Conservation (phyloP, 2,113 vertebrate genomes). For the Verasper variegatus region DNA sequence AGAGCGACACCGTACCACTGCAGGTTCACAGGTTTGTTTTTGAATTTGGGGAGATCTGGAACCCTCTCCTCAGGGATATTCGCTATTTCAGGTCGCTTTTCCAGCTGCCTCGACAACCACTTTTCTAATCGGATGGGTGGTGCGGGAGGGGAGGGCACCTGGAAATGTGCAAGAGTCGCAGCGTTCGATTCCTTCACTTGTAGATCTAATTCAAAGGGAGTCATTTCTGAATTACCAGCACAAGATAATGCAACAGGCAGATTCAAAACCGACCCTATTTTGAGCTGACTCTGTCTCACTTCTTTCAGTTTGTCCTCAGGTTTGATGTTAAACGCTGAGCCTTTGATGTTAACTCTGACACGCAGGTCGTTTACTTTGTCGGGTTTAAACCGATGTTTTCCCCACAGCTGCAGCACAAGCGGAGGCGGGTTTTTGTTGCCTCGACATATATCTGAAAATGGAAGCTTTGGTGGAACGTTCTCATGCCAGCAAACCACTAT, state of each 20-base stretch:
- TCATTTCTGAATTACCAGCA: conserved; percentile 78
- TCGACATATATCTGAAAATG: conserved; percentile 86
- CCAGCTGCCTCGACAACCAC: conserved; percentile 62
- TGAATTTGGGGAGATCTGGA: conserved; percentile 86
- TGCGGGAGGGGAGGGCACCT: conserved; percentile 85
- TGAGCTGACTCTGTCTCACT: conserved; percentile 86
- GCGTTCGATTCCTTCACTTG: conserved; percentile 79
- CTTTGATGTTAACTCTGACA: conserved; percentile 81
- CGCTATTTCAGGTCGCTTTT: conserved; percentile 77
- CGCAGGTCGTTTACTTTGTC: conserved; percentile 85
- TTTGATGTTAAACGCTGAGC: conserved; percentile 87
- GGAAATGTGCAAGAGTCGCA: conserved; percentile 81
- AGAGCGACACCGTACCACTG: conserved; percentile 88
- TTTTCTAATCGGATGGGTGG: conserved; percentile 86
- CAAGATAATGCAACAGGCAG: conserved; percentile 84
- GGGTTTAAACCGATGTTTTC: conserved; percentile 87
- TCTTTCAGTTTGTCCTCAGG: conserved; percentile 82
- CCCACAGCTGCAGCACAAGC: conserved; percentile 94
- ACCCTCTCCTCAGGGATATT: conserved; percentile 78
- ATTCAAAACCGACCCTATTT: conserved; percentile 85
- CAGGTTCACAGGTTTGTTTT: conserved; percentile 83
- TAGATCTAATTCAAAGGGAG: conserved; percentile 86
- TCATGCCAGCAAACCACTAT: conserved; percentile 89
- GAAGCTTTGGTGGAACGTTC: conserved; percentile 89
- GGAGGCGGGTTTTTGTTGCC: conserved; percentile 87